phyloP scores from a whole-genome alignment of 30 jellyfish, hydroid and myxozoan genomes.

The Hydractinia symbiolongicarpus region DNA sequence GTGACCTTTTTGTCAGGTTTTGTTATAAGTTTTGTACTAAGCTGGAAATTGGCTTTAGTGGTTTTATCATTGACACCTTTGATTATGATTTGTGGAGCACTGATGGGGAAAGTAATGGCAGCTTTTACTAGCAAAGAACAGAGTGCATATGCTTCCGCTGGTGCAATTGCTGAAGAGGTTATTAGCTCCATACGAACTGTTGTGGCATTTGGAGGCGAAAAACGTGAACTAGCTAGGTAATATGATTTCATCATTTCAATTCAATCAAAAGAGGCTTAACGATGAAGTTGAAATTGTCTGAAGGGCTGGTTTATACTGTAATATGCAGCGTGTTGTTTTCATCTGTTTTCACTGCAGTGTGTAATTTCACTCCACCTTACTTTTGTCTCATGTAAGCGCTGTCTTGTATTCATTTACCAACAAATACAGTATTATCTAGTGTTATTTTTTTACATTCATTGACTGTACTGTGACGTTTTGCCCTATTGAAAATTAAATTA shows the following conservation, averaged over 20 bases:
- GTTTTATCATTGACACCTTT: constrained; percentile 16
- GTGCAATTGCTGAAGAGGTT: constrained; percentile 75
- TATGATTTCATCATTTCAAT: not conserved
- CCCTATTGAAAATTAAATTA: too few relatives aligned
- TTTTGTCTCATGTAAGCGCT: too few relatives aligned
- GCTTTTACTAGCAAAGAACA: constrained; percentile 57
- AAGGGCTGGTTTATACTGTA: too few relatives aligned
- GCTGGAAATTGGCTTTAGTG: constrained; percentile 35
- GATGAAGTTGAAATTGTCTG: too few relatives aligned
- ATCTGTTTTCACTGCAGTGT: too few relatives aligned
- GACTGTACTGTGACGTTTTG: too few relatives aligned
- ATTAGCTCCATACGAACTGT: constrained; percentile 77
- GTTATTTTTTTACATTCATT: too few relatives aligned
- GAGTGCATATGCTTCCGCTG: constrained; percentile 81
- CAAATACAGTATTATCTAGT: too few relatives aligned
- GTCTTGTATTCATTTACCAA: too few relatives aligned
- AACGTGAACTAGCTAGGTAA: constrained; percentile 58
- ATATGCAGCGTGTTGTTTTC: too few relatives aligned
- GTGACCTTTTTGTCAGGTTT: constrained; percentile 8
- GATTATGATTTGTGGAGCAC: not conserved
- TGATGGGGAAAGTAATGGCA: constrained; percentile 44
- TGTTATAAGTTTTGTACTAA: constrained; percentile 5
- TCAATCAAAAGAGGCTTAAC: too few relatives aligned
- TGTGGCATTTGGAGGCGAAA: constrained; percentile 85
- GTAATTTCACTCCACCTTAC: too few relatives aligned